phyloP scores from a whole-genome alignment of 30 jellyfish, hydroid and myxozoan genomes.

The Rhopilema esculentum region DNA sequence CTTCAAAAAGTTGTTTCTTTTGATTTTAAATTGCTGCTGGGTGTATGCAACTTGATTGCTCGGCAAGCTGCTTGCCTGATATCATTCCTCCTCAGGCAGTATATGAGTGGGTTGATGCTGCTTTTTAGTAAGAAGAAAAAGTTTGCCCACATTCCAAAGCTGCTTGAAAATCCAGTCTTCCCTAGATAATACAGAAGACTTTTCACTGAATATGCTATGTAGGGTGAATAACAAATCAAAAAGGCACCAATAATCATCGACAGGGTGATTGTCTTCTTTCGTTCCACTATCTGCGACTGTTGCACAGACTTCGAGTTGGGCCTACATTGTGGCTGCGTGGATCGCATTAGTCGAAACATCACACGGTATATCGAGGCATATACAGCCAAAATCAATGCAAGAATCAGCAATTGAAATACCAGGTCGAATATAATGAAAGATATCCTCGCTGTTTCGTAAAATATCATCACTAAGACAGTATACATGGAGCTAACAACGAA shows the following conservation, averaged over 20 bases:
- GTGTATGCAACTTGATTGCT: not conserved
- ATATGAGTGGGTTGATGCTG: conserved; percentile 35
- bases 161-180: not conserved
- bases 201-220: not conserved
- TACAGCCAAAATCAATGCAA: not conserved
- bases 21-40: not conserved
- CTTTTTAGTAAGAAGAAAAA: conserved; percentile 13
- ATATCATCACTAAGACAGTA: not conserved
- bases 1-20: not conserved
- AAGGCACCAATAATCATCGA: not conserved
- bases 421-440: not conserved
- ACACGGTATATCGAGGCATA: conserved; percentile 16
- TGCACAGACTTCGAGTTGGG: not conserved
- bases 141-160: conserved; percentile 30
- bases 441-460: not conserved
- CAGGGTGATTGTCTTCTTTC: not conserved
- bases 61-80: conserved; percentile 18
- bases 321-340: too few relatives aligned
- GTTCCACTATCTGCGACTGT: not conserved
- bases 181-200: not conserved
- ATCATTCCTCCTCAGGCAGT: conserved; percentile 25
- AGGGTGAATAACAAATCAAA: not conserved
- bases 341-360: conserved; percentile 7
- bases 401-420: not conserved
- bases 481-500: not conserved